phyloP scores from a whole-genome alignment of 2,113 vertebrate species.

The Eolophus roseicapilla region DNA sequence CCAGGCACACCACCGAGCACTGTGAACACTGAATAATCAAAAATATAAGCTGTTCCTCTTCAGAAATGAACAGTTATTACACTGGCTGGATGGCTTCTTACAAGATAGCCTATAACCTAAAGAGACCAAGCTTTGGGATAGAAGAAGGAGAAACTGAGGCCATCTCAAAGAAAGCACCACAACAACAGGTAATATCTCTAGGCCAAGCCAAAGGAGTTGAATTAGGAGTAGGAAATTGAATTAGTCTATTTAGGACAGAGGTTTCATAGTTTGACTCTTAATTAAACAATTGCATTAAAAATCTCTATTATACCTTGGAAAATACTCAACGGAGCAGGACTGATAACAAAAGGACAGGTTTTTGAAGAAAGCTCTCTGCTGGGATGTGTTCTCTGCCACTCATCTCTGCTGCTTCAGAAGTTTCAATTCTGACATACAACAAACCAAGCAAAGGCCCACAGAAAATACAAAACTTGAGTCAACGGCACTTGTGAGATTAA shows the following conservation, averaged over 20 bases:
- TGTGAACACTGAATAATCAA: neutral
- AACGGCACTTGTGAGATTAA: neutral
- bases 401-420: neutral
- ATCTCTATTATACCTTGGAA: neutral
- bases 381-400: neutral
- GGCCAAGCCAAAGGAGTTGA: neutral
- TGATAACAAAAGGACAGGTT: neutral
- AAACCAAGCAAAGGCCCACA: neutral
- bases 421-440: neutral
- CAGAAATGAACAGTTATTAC: slow-evolving; percentile 38
- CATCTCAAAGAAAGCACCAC: neutral
- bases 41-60: neutral
- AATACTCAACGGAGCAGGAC: neutral
- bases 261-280: neutral
- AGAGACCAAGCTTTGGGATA: neutral
- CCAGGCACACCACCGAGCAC: neutral
- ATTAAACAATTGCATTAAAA: neutral
- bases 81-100: neutral
- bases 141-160: neutral
- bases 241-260: neutral
- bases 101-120: neutral
- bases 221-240: neutral
- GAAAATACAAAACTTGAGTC: neutral
- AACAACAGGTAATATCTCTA: neutral
- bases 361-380: neutral